Evolutionary conservation across 2,797 vertebrate genomes (phyloP).

Genomic region (Anguilla obscura): DNA sequence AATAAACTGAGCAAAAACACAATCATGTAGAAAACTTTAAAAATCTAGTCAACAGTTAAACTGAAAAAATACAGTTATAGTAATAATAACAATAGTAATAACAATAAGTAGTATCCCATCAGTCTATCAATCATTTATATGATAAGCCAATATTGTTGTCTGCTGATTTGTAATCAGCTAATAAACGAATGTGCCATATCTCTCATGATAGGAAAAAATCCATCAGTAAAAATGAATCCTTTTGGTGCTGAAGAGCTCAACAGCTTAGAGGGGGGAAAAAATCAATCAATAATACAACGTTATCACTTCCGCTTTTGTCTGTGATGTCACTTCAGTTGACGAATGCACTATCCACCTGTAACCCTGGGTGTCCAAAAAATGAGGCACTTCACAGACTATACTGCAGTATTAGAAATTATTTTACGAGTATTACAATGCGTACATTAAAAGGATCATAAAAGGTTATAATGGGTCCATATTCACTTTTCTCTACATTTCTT

Average conservation of each 20-base stretch:
- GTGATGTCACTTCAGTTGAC: not conserved
- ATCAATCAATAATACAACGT: not conserved
- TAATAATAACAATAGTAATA: not conserved
- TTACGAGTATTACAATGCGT: not conserved
- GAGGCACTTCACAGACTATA: not conserved
- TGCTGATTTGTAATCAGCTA: not conserved
- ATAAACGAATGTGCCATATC: too few relatives aligned
- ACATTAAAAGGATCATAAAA: not conserved
- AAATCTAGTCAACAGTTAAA: not conserved
- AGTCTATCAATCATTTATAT: not conserved
- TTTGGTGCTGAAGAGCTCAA: not conserved
- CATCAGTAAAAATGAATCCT: too few relatives aligned
- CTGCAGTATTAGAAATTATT: not conserved
- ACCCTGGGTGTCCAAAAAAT: not conserved
- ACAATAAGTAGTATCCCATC: not conserved
- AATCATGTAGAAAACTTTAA: not conserved
- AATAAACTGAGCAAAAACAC: not conserved
- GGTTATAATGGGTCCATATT: not conserved
- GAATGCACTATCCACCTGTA: not conserved
- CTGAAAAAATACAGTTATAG: not conserved
- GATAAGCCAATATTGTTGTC: not conserved
- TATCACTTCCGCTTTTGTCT: not conserved
- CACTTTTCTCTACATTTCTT: conserved; percentile 20
- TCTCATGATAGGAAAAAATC: too few relatives aligned
- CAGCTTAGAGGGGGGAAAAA: not conserved